Conservation (phyloP, 2,113 vertebrate species). For the Pycnonotus jocosus region DNA sequence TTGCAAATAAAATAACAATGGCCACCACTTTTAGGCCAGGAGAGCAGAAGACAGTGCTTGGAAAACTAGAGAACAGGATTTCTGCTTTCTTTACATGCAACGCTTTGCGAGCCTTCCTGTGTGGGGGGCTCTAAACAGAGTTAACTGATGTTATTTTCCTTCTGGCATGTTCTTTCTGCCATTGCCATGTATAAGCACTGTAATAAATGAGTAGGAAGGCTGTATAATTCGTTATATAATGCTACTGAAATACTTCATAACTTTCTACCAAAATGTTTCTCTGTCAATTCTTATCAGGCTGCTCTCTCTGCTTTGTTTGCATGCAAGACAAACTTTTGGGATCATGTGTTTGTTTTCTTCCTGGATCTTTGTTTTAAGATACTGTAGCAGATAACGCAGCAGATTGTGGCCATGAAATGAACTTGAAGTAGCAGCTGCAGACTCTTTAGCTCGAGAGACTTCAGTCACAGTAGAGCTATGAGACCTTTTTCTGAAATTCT, state of each 20-base stretch:
- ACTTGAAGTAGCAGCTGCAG: background rate
- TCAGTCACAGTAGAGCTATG: background rate
- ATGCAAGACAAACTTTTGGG: background rate
- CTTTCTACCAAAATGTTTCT: background rate
- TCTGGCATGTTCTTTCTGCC: background rate
- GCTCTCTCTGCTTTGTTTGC: background rate
- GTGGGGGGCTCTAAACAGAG: background rate
- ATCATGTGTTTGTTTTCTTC: background rate
- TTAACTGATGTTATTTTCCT: background rate
- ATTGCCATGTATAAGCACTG: background rate
- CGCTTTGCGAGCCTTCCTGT: background rate
- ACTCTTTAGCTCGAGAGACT: background rate
- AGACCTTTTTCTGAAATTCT: background rate
- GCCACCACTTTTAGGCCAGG: background rate
- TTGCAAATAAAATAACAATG: background rate
- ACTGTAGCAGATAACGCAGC: background rate
- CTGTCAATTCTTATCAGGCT: background rate
- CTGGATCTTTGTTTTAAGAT: background rate
- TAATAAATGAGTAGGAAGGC: background rate
- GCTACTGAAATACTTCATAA: background rate
- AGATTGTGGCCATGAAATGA: background rate
- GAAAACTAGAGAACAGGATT: background rate
- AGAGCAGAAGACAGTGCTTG: background rate
- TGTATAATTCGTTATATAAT: background rate
- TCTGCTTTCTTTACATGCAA: background rate